A percentile compares a stretch with the other conserved stretches of the same genome.
Conservation (phyloP, 2,797 vertebrate species). For the Pipistrellus pipistrellus region DNA sequence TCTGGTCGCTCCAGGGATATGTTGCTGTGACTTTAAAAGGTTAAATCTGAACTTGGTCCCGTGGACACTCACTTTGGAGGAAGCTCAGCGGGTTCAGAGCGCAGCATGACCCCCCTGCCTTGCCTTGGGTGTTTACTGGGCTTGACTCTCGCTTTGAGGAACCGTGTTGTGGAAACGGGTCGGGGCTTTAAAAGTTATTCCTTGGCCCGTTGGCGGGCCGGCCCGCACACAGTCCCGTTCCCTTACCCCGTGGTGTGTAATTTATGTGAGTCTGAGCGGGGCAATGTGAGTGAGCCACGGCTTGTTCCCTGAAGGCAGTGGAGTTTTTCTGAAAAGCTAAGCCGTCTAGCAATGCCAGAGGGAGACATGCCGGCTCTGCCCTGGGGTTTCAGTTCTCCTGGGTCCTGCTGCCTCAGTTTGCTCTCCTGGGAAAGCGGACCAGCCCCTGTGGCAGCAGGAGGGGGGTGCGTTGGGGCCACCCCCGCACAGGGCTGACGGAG, state of each 20-base stretch:
- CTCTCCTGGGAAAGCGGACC: neutral
- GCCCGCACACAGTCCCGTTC: conserved; percentile 31
- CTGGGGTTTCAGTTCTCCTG: neutral
- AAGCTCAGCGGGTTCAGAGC: conserved; percentile 77
- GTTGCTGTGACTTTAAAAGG: conserved; percentile 63
- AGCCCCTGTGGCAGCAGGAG: neutral
- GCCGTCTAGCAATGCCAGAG: conserved; percentile 31
- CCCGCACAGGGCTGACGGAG: neutral
- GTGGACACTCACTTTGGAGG: conserved; percentile 77
- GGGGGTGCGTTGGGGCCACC: neutral
- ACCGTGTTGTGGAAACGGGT: conserved; percentile 61
- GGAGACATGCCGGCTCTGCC: neutral
- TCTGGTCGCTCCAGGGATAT: conserved; percentile 70
- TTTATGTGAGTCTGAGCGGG: conserved; percentile 15
- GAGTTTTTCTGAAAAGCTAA: conserved; percentile 67
- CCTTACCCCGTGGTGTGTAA: conserved; percentile 30
- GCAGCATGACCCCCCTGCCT: conserved; percentile 59
- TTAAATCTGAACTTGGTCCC: conserved; percentile 73
- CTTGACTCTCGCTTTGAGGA: conserved; percentile 71
- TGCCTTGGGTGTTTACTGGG: conserved; percentile 69
- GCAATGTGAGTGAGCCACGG: neutral
- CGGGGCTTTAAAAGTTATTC: conserved; percentile 62
- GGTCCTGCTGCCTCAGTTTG: neutral
- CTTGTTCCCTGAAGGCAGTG: conserved; percentile 55
- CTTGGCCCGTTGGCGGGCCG: neutral